Conservation (phyloP, 2,113 vertebrate genomes). For the Malurus elegans region DNA sequence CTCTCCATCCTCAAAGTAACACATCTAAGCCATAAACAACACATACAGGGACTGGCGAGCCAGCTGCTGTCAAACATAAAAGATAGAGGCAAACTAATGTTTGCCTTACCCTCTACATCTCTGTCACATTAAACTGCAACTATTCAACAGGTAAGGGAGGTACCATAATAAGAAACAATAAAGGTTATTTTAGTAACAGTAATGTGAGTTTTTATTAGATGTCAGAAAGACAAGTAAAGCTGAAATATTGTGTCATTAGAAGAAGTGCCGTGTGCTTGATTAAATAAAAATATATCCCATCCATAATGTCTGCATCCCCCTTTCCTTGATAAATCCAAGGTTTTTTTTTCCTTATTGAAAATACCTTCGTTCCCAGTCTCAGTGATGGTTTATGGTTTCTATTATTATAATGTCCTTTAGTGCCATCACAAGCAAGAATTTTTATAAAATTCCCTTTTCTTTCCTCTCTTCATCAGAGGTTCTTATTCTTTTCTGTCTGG, state of each 20-base stretch:
- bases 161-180: neutral
- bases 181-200: neutral
- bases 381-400: neutral
- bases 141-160: neutral
- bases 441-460: neutral
- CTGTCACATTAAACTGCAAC: neutral
- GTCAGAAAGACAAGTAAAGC: neutral
- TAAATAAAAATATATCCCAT: neutral
- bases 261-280: neutral
- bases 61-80: neutral
- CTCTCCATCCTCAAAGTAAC: neutral
- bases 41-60: neutral
- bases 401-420: neutral
- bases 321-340: fast-evolving
- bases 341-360: neutral
- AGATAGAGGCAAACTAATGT: neutral
- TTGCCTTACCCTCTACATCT: neutral
- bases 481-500: neutral
- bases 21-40: neutral
- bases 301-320: neutral
- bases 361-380: neutral
- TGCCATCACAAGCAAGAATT: neutral
- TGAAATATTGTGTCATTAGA: neutral
- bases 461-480: neutral
- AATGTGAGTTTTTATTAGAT: neutral